These are phyloP conservation scores for Acanthurus lineatus DNA, from an alignment of 2,797 vertebrate species.

Conservation along the genomic window DNA sequence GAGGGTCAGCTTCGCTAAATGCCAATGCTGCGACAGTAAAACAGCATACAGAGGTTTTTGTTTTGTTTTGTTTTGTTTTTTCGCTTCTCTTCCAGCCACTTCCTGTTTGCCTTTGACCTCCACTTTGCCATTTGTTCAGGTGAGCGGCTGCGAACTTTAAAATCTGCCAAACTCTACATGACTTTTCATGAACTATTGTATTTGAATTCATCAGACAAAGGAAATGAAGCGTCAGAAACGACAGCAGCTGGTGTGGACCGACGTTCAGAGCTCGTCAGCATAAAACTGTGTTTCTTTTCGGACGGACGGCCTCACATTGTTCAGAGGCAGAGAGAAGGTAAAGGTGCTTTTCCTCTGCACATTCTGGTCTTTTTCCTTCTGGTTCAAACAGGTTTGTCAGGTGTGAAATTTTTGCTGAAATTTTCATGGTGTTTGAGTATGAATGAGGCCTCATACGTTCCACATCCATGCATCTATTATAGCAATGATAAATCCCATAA, in stretches of 20 bases:
- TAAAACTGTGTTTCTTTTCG: constrained; percentile 13
- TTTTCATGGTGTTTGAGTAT: constrained; percentile 31
- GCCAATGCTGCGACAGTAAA: constrained; percentile 6
- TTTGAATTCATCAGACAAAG: constrained; percentile 18
- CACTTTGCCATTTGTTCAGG: not conserved
- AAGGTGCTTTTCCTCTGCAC: constrained; percentile 2
- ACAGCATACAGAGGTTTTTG: not conserved
- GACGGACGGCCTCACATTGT: constrained; percentile 3
- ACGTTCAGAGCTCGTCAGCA: constrained; percentile 3
- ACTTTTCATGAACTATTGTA: constrained; percentile 17
- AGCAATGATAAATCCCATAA: constrained; percentile 31
- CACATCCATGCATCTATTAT: constrained; percentile 27
- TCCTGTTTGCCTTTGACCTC: not conserved
- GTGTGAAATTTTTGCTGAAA: constrained; percentile 8
- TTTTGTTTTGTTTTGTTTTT: not conserved
- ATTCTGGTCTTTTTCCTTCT: not conserved
- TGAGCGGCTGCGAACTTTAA: not conserved
- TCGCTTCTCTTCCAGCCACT: not conserved
- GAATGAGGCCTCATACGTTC: constrained; percentile 42
- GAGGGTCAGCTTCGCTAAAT: constrained; percentile 9
- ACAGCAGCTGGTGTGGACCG: constrained; percentile 1
- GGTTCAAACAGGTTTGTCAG: constrained; percentile 8
- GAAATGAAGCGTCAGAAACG: constrained; percentile 6
- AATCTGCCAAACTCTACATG: not conserved
- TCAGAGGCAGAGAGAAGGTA: not conserved